Evolutionary conservation across 2,797 vertebrate genomes (phyloP), one percentile per base, ranked within the genome.

Genomic region (Mionectes olivaceus): DNA sequence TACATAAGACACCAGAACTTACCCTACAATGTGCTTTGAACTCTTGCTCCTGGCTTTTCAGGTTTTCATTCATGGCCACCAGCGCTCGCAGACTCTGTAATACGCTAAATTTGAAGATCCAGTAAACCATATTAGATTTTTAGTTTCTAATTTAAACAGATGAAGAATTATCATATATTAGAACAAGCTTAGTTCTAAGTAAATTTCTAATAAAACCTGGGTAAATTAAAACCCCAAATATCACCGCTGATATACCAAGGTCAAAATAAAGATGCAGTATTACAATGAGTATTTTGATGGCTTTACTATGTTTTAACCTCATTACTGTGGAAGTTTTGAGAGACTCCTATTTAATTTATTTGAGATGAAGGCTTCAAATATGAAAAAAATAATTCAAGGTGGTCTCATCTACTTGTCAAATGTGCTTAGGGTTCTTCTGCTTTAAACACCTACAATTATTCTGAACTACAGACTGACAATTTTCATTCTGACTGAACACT

Each of bases 21-120:
- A 99, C 99, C 77, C 98, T 98, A 96, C 99, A 99, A 78, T 99
- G 99, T 32, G 98, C 97, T 87, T 99, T 98, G 95, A 99, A 99
- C 68, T 99, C 98, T 91, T 99, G 99, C 89, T 99, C 99, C 95
- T 99, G 99, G 77, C 98, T 98, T 97, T 99, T 99, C 47, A 99
- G 98, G 94, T 97, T 99, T 94, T 99, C 99, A 79, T 99, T 99
- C 98, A 99, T 99, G 28, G 98, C 98, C 47, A 99, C 99, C 81
- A 99, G 97, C 13, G 98, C 97, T 89, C 98, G 98, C 64, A 99
- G 98, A 94, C 98, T 99, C 97, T 99, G 99, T 41, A 99, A 98
- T 80, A 98, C 22, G 67, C 99, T 99, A 97, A 77, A 69, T 96
- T 91, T 90, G 69, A 95, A 97, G 84, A 94, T 27, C 7, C 80